phyloP scores from a whole-genome alignment of 2,113 vertebrate species.

The Monarcha castaneiventris region DNA sequence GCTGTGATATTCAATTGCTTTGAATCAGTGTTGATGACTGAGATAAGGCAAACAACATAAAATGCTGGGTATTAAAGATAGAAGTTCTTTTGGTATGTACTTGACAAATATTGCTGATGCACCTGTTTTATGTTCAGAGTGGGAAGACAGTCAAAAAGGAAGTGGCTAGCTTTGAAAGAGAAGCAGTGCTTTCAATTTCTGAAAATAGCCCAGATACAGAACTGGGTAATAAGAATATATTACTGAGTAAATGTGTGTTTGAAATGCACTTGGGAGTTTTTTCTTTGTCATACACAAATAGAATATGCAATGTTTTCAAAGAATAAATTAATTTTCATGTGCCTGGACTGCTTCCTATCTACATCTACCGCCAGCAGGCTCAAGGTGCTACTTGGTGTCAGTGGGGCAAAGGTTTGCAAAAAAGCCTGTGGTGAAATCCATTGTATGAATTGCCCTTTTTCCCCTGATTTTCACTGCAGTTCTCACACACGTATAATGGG shows the following conservation, averaged over 20 bases:
- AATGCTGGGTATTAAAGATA: constrained; percentile 45
- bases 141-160: constrained; percentile 70
- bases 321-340: background rate
- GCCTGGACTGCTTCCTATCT: background rate
- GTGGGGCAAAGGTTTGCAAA: background rate
- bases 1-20: constrained; percentile 58
- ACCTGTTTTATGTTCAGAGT: constrained; percentile 74
- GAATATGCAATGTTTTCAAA: background rate
- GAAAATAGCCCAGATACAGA: constrained; percentile 72
- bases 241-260: constrained; percentile 42
- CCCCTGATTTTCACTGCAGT: background rate
- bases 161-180: constrained; percentile 71
- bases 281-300: background rate
- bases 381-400: background rate
- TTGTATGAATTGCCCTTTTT: background rate
- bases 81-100: constrained; percentile 38
- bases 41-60: constrained; percentile 62
- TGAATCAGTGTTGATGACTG: constrained; percentile 65
- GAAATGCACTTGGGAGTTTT: background rate
- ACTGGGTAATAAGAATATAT: constrained; percentile 59
- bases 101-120: constrained; percentile 65
- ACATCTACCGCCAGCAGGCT: background rate
- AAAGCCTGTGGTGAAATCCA: background rate
- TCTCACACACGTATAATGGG: background rate
- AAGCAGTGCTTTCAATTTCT: constrained; percentile 61